Evolutionary conservation across 2,888 invertebrate genomes (phyloP).

Genomic region (Tipula confusa): DNA sequence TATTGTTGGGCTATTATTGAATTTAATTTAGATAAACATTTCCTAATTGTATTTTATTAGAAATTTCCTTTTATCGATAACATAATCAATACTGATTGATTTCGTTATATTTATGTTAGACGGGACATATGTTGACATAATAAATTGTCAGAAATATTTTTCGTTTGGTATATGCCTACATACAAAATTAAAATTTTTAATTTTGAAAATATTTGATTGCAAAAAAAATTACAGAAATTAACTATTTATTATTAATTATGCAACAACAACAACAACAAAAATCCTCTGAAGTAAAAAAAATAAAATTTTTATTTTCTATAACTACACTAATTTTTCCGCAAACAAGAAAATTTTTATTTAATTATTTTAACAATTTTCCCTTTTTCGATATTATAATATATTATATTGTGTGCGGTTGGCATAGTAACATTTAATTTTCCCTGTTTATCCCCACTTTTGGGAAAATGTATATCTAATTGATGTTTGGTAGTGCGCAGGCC

Average conservation of each 20-base stretch:
- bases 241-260: neutral
- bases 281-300: neutral
- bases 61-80: neutral
- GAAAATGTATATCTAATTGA: neutral
- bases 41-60: neutral
- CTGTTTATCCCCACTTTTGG: neutral
- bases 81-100: neutral
- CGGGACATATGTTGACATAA: neutral
- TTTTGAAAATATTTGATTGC: neutral
- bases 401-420: neutral
- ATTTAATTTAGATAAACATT: neutral
- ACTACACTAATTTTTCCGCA: conserved; percentile 12
- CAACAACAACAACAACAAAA: neutral
- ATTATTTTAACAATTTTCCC: neutral
- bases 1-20: neutral
- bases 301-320: neutral
- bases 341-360: conserved; percentile 3
- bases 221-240: neutral
- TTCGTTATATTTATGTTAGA: neutral
- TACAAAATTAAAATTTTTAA: neutral
- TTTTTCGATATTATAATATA: too few species aligned
- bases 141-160: neutral
- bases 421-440: neutral
- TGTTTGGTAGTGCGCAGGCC: neutral
- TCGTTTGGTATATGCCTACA: neutral